Evolutionary conservation across 2,797 vertebrate genomes (phyloP).

Genomic region (Rhinophrynus dorsalis): DNA sequence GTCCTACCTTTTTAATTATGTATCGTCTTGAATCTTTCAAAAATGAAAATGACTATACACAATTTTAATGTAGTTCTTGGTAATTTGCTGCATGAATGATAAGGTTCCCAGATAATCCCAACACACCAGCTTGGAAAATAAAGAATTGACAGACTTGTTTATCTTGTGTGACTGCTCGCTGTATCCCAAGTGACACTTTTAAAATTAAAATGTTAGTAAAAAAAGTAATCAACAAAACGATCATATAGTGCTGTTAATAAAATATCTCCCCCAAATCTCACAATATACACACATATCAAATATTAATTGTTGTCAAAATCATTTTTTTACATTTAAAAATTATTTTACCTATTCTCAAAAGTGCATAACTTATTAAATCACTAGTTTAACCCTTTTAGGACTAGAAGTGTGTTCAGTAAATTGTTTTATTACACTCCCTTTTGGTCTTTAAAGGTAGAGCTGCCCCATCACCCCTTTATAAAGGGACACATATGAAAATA

Average conservation of each 20-base stretch:
- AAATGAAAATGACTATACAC: constrained; percentile 79
- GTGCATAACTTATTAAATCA: too few species aligned
- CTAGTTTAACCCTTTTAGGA: too few species aligned
- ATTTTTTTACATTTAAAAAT: constrained; percentile 3
- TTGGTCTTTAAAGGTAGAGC: too few species aligned
- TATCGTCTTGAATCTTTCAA: constrained; percentile 78
- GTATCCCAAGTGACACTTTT: constrained; percentile 65
- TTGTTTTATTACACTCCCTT: too few species aligned
- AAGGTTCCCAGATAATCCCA: constrained; percentile 73
- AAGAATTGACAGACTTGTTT: constrained; percentile 66
- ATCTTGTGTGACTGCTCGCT: constrained; percentile 63
- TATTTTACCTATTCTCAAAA: not conserved
- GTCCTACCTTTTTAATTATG: constrained; percentile 82
- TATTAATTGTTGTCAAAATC: constrained; percentile 59
- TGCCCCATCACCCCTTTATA: too few species aligned
- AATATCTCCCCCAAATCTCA: constrained; percentile 62
- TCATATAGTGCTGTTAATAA: constrained; percentile 72
- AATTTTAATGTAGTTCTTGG: constrained; percentile 81
- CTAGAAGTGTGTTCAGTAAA: too few species aligned
- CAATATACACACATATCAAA: constrained; percentile 59
- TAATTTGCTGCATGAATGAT: constrained; percentile 81
- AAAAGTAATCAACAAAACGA: constrained; percentile 76
- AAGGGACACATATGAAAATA: too few species aligned
- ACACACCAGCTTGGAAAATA: constrained; percentile 76
- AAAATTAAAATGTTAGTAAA: constrained; percentile 75